Conservation (phyloP, 2,888 invertebrate species). For the Hydriomena furcata region DNA sequence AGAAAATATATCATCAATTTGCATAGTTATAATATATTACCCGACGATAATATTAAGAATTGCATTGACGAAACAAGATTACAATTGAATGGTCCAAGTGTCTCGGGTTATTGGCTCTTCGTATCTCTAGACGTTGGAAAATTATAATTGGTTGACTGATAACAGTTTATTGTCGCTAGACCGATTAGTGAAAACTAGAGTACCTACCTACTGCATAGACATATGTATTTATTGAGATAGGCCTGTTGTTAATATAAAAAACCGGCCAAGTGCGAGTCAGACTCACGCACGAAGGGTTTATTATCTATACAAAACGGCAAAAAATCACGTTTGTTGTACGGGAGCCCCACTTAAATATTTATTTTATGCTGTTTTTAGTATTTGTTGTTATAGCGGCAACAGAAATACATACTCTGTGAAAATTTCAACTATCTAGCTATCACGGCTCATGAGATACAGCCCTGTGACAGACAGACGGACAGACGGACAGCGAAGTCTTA, state of each 20-base stretch:
- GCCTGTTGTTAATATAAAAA: neutral
- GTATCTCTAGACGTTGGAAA: slow-evolving; percentile 30
- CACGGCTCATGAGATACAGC: too few species aligned
- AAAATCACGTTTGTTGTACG: too few species aligned
- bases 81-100: neutral
- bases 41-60: neutral
- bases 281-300: too few species aligned
- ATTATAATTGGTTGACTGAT: slow-evolving; percentile 24
- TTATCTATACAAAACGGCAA: too few species aligned
- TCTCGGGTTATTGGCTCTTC: slow-evolving; percentile 18
- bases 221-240: neutral
- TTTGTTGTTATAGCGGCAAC: too few species aligned
- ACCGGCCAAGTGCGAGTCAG: too few species aligned
- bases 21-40: neutral
- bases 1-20: neutral
- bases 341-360: too few species aligned
- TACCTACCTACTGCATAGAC: neutral
- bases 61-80: slow-evolving; percentile 3
- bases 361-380: too few species aligned
- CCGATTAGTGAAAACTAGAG: slow-evolving; percentile 17
- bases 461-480: too few species aligned
- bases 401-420: too few species aligned
- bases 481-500: too few species aligned
- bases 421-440: too few species aligned
- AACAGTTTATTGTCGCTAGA: slow-evolving; percentile 29